Percentiles rank a stretch among this genome's conserved stretches.
Evolutionary conservation across 2,113 vertebrate genomes (phyloP).

Genomic region (Indicator indicator): DNA sequence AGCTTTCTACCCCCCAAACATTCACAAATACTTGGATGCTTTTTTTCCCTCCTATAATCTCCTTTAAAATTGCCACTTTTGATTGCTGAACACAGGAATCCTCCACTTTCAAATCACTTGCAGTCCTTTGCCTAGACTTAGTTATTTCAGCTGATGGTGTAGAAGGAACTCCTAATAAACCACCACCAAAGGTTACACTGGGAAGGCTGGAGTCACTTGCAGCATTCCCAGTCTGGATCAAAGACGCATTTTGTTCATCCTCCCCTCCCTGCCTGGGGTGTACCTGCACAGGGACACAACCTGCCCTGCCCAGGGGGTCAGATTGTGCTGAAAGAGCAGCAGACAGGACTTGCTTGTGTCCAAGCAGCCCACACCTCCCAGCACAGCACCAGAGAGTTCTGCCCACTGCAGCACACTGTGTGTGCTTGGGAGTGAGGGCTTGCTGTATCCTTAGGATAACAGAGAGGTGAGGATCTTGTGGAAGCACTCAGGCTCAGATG

Average conservation of each 20-base stretch:
- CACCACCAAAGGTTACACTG: neutral
- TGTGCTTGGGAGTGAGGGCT: neutral
- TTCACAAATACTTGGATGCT: neutral
- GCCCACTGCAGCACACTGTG: neutral
- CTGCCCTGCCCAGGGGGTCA: neutral
- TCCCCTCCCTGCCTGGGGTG: accelerated
- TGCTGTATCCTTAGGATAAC: neutral
- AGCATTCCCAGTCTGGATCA: neutral
- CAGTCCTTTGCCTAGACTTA: neutral
- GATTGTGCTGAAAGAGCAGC: accelerated
- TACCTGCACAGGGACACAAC: accelerated
- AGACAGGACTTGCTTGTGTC: accelerated
- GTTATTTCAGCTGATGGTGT: neutral
- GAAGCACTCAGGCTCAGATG: neutral
- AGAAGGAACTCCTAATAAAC: neutral
- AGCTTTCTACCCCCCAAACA: neutral
- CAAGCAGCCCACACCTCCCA: neutral
- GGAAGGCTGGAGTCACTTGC: neutral
- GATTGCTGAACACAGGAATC: neutral
- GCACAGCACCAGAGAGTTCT: neutral
- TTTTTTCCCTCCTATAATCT: neutral
- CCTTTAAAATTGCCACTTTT: neutral
- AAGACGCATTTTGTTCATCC: accelerated
- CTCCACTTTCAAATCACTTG: neutral
- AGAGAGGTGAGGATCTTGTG: accelerated